Evolutionary conservation across 2,797 vertebrate species (phyloP), one percentile per base, ranked within the genome.

Genomic region (Darevskia mixta): DNA sequence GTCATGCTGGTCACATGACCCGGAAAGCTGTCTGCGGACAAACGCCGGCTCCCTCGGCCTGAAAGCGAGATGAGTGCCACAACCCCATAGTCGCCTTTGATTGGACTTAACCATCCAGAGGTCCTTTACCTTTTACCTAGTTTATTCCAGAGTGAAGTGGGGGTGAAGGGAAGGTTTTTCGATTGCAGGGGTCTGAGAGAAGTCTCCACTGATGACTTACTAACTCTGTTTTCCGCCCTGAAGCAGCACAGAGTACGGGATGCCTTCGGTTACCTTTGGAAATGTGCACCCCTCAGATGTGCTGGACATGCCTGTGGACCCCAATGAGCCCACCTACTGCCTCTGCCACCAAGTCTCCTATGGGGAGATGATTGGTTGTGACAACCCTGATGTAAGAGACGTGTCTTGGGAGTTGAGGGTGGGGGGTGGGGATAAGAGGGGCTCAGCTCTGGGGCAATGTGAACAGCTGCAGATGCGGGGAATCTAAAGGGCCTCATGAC

Each of bases 361-460:
- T 6, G 99, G 99, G 95, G 99, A 99, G 96, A 99, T 99, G 99
- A 99, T 99, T 43, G 99, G 99, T 96, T 99, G 99, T 87, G 99
- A 99, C 97, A 99, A 99, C 95, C 98, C 98, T 73, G 99, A 99
- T 88, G 99, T 99, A 96, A 98, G 98, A 95, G 58, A 83, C 64
- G n/a, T 67, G 45, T 73, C 2, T 8, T 2, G 43, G 79, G 1
- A 77, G 23, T 1, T 41, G 66, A 66, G 73, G 32, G 0, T 6
- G 5, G 20, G 73, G 29, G 0, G 5, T 4, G 20, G 27, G 8
- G 64, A 86, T 41, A 32, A 85, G 0, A 3, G 87, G 49, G 85
- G 86, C 89, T 79, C 15, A 13, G 32, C 25, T 38, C 38, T 83
- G 25, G 45, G 69, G 23, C 32, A 72, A 17, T 35, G 49, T 17